These are phyloP conservation scores for Trachurus trachurus DNA, from an alignment of 2,797 vertebrate species.

Conservation along the genomic window DNA sequence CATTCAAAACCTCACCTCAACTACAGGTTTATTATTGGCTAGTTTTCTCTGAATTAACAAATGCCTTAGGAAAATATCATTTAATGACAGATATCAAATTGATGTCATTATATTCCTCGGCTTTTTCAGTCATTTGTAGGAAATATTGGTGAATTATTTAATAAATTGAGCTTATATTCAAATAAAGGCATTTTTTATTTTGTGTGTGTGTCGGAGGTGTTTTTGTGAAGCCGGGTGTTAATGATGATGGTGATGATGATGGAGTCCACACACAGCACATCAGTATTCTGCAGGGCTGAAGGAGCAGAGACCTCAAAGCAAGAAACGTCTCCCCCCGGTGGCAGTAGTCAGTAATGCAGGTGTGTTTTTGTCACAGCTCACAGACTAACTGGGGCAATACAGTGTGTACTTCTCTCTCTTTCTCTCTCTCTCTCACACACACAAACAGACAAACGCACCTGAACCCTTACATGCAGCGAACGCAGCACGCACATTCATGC, in stretches of 20 bases:
- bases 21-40: neutral
- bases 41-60: neutral
- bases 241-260: neutral
- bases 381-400: slow-evolving; percentile 55
- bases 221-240: neutral
- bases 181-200: neutral
- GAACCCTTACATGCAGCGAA: slow-evolving; percentile 18
- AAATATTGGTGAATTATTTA: slow-evolving; percentile 1
- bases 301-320: slow-evolving; percentile 9
- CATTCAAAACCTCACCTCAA: neutral
- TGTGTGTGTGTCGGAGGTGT: neutral
- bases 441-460: slow-evolving; percentile 28
- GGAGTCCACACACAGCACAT: slow-evolving; percentile 16
- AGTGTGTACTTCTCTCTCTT: slow-evolving; percentile 3
- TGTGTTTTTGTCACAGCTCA: slow-evolving; percentile 56
- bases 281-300: slow-evolving; percentile 3
- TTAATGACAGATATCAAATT: neutral
- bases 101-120: neutral
- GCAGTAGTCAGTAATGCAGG: slow-evolving; percentile 38
- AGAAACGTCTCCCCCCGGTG: slow-evolving; percentile 63
- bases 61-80: neutral
- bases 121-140: neutral
- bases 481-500: neutral
- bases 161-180: neutral
- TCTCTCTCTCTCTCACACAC: neutral